Conservation (phyloP, 2,888 invertebrate genomes). For the Pollenia labialis region DNA sequence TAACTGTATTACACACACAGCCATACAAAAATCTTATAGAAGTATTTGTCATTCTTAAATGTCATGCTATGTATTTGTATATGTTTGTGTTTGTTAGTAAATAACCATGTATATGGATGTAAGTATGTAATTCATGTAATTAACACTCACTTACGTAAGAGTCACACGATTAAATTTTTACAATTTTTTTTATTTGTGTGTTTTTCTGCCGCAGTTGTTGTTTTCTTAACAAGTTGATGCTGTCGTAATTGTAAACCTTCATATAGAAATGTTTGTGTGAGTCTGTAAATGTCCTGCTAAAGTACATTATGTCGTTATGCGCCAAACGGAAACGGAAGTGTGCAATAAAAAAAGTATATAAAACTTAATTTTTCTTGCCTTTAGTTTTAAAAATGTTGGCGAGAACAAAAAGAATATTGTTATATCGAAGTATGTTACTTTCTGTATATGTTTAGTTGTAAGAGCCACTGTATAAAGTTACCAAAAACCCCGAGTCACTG, state of each 20-base stretch:
- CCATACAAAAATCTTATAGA: neutral
- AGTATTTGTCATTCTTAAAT: too few relatives aligned
- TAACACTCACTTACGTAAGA: slow-evolving; percentile 69
- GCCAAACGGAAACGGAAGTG: slow-evolving; percentile 72
- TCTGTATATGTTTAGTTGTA: neutral
- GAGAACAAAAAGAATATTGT: slow-evolving; percentile 27
- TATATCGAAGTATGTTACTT: neutral
- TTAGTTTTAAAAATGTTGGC: slow-evolving; percentile 47
- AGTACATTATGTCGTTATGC: slow-evolving; percentile 68
- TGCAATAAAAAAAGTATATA: slow-evolving; percentile 62
- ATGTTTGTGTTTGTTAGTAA: neutral
- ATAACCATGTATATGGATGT: neutral
- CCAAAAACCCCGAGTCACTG: slow-evolving; percentile 20
- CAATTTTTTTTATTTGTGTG: slow-evolving; percentile 1
- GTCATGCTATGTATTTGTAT: neutral
- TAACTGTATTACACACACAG: neutral
- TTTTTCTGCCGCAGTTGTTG: neutral
- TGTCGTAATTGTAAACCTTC: slow-evolving; percentile 53
- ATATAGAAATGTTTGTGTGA: slow-evolving; percentile 8
- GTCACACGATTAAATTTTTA: slow-evolving; percentile 61
- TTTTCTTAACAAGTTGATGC: slow-evolving; percentile 47
- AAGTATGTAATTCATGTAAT: slow-evolving; percentile 66
- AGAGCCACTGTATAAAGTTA: neutral
- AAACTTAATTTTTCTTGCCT: slow-evolving; percentile 41
- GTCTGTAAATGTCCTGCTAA: slow-evolving; percentile 31